Evolutionary conservation across 1,140 invertebrate genomes (phyloP), one percentile per base, ranked within the genome.

Genomic region (Magallana gigas): DNA sequence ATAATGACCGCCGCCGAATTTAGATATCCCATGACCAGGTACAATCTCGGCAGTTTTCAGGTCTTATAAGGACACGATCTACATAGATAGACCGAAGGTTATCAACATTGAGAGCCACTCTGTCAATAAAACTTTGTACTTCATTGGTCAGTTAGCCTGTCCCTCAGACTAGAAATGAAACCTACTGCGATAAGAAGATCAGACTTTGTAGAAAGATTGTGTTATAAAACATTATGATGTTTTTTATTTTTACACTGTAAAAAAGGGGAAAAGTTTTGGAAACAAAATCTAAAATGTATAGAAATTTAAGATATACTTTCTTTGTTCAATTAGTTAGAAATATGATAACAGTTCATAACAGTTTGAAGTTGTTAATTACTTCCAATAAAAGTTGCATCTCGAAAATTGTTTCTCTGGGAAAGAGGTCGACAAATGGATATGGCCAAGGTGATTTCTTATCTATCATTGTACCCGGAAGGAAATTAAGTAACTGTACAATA

Each of bases 51-150:
- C 60, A 18, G 36, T 76, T 29, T 8, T 29, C 18, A 23, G 68
- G 68, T 76, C 68, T 23, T 29, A 2, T 76, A 29, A 76, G 68
- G 68, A 76, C 68, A 76, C 68, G 68, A 29, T 76, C 68, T 76
- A 76, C 23, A 76, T 76, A 76, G 68, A 76, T 76, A 76, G 8
- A 16, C 16, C 36, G 18, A n/a, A 76, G 23, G 68, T 23, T 76
- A 76, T 76, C 18, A 29, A 29, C 11, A 76, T 12, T 23, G 36
- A 76, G 60, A 76, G 68, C 36, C 68, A 76, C 36, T 76, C 23
- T 76, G 68, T 76, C 18, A 76, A 76, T 76, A 76, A 76, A 76
- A 76, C 68, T 76, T 76, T 76, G 68, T 76, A 76, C 68, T 36
- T 29, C 8, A 76, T 23, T 76, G 68, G 68, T 76, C 68, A 76